phyloP scores from a whole-genome alignment of 2,797 vertebrate species.

The Pogonophryne albipinna region DNA sequence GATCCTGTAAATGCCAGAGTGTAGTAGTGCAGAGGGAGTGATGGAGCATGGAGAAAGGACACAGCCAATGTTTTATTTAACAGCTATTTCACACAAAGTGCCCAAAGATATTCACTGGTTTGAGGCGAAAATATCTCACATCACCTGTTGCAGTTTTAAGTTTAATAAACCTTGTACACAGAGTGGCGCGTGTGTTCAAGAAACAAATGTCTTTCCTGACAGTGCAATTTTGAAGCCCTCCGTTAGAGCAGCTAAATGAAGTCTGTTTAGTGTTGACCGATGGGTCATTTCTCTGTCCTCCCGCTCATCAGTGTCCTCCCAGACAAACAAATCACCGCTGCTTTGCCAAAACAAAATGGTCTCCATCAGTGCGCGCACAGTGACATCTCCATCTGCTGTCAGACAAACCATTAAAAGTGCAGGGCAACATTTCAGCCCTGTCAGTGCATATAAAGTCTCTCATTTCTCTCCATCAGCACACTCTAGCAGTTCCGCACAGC shows the following conservation, averaged over 20 bases:
- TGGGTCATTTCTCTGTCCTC: conserved; percentile 71
- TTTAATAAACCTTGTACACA: conserved; percentile 22
- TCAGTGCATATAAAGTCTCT: conserved; percentile 86
- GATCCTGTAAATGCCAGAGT: conserved; percentile 70
- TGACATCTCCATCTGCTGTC: conserved; percentile 86
- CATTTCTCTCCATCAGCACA: conserved; percentile 87
- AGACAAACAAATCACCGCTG: conserved; percentile 78
- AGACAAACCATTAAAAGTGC: conserved; percentile 85
- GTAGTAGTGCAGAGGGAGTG: conserved; percentile 23
- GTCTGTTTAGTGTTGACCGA: conserved; percentile 77
- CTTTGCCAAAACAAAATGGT: conserved; percentile 83
- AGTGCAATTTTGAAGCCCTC: conserved; percentile 49
- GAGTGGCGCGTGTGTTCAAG: conserved; percentile 12
- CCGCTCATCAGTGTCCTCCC: conserved; percentile 71
- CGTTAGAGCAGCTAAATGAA: conserved; percentile 58
- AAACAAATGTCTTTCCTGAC: conserved; percentile 52
- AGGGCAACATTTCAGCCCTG: conserved; percentile 84
- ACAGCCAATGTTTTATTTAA: conserved; percentile 7
- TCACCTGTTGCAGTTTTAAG: conserved; percentile 35
- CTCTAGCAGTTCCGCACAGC: conserved; percentile 80
- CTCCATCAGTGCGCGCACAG: conserved; percentile 72
- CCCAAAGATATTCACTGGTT: conserved; percentile 9
- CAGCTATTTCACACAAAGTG: conserved; percentile 17
- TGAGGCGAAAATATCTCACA: conserved; percentile 5
- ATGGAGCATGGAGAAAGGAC: conserved; percentile 51